These are phyloP conservation scores for Alentia gelatinosa DNA, from an alignment of 2,888 invertebrate species.

Conservation along the genomic window DNA sequence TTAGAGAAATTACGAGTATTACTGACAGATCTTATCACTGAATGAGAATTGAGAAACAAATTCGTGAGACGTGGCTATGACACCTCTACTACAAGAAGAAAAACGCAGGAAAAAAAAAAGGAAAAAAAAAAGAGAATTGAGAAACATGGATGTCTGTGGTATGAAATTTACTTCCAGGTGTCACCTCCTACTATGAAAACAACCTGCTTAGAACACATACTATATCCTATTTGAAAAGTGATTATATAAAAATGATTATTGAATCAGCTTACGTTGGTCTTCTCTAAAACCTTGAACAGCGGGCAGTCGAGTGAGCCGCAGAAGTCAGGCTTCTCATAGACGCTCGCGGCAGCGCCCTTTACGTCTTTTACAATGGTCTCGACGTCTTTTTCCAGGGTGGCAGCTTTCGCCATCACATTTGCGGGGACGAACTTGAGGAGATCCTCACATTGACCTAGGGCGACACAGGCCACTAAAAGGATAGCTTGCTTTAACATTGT, in stretches of 20 bases:
- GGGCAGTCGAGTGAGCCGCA: conserved; percentile 55
- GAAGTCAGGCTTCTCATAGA: conserved; percentile 53
- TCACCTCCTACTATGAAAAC: no score
- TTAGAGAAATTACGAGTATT: no score
- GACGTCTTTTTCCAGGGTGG: neutral
- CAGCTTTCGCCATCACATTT: neutral
- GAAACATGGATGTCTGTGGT: no score
- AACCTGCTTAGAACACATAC: no score
- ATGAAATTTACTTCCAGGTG: no score
- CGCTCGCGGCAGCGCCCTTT: neutral
- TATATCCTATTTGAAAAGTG: no score
- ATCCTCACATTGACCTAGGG: neutral
- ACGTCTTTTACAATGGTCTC: neutral
- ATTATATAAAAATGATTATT: neutral
- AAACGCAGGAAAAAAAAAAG: no score
- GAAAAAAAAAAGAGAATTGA: no score
- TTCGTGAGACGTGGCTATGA: no score
- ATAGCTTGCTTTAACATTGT: neutral
- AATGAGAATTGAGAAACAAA: no score
- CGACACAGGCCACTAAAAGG: neutral
- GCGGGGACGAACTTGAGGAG: neutral
- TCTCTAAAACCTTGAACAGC: neutral
- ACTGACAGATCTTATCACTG: no score
- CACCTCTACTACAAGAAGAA: no score
- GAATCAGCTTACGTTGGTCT: conserved; percentile 39